phyloP scores from a whole-genome alignment of 2,888 invertebrate genomes.

The Nineta flava region DNA sequence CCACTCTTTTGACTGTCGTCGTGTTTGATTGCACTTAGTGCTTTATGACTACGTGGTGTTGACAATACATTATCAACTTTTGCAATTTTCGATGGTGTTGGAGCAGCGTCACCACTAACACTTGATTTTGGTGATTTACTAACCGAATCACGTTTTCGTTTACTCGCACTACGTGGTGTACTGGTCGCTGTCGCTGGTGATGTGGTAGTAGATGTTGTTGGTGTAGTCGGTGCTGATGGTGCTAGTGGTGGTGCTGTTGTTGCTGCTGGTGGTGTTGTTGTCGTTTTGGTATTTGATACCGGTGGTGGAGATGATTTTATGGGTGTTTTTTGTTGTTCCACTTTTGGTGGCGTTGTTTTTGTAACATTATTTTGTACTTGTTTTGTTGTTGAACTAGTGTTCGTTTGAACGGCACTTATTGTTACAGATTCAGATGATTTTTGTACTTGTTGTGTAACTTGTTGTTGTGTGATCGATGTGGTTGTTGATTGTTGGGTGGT shows the following conservation, averaged over 20 bases:
- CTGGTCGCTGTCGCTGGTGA: constrained; percentile 31
- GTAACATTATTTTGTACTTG: constrained; percentile 8
- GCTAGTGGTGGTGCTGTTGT: constrained; percentile 7
- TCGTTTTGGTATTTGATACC: constrained; percentile 20
- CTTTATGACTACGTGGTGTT: constrained; percentile 7
- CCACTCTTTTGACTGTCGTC: constrained; percentile 30
- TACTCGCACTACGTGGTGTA: constrained; percentile 34
- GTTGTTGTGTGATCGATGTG: neutral
- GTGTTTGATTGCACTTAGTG: constrained; percentile 22
- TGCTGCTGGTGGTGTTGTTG: constrained; percentile 18
- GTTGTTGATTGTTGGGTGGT: neutral
- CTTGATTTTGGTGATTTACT: constrained; percentile 27
- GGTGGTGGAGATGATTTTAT: constrained; percentile 11
- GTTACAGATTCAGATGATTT: neutral
- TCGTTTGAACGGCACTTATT: neutral
- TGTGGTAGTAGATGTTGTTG: constrained; percentile 12
- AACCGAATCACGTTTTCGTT: constrained; percentile 30
- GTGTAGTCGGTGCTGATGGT: constrained; percentile 15
- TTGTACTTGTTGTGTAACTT: neutral
- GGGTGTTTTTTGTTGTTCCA: neutral
- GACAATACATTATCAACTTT: constrained; percentile 22
- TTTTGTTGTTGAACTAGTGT: constrained; percentile 20
- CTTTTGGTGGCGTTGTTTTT: neutral
- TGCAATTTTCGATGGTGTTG: constrained; percentile 17
- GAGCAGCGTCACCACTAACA: constrained; percentile 22